Percentiles rank a stretch among this genome's conserved stretches.
Conservation (phyloP, 2,113 vertebrate species). For the Rutilus rutilus region DNA sequence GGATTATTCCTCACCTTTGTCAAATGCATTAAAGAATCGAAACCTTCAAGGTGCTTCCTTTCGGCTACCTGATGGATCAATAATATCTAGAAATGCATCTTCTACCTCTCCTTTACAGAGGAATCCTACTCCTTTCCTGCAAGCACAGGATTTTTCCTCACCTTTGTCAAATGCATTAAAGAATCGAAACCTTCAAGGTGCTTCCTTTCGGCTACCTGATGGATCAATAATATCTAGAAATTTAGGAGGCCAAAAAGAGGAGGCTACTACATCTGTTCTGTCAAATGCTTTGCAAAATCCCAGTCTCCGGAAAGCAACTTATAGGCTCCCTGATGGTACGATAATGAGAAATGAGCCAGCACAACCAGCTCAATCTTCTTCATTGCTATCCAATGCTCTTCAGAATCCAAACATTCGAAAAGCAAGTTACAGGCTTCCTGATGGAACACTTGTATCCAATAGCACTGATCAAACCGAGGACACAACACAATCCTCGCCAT, state of each 20-base stretch:
- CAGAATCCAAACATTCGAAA: conserved; percentile 68
- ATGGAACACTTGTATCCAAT: conserved; percentile 56
- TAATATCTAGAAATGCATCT: conserved; percentile 39
- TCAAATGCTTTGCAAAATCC: conserved; percentile 61
- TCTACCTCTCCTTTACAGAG: conserved; percentile 64
- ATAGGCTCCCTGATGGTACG: conserved; percentile 58
- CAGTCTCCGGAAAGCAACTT: conserved; percentile 57
- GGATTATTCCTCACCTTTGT: conserved; percentile 51
- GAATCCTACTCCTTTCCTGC: conserved; percentile 57
- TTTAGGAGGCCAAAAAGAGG: conserved; percentile 38
- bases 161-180: conserved; percentile 56
- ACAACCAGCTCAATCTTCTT: conserved; percentile 42
- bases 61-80: conserved; percentile 47
- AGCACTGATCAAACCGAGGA: conserved; percentile 46
- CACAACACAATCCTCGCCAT: conserved; percentile 59
- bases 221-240: conserved; percentile 40
- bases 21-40: conserved; percentile 55
- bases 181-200: conserved; percentile 52
- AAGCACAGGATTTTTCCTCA: conserved; percentile 49
- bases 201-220: conserved; percentile 52
- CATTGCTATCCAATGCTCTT: conserved; percentile 63
- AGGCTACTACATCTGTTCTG: conserved; percentile 47
- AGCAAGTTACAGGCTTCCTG: conserved; percentile 64
- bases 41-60: conserved; percentile 54
- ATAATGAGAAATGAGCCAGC: conserved; percentile 49